Evolutionary conservation across 2,113 vertebrate genomes (phyloP).

Genomic region (Sinosuthora webbiana): DNA sequence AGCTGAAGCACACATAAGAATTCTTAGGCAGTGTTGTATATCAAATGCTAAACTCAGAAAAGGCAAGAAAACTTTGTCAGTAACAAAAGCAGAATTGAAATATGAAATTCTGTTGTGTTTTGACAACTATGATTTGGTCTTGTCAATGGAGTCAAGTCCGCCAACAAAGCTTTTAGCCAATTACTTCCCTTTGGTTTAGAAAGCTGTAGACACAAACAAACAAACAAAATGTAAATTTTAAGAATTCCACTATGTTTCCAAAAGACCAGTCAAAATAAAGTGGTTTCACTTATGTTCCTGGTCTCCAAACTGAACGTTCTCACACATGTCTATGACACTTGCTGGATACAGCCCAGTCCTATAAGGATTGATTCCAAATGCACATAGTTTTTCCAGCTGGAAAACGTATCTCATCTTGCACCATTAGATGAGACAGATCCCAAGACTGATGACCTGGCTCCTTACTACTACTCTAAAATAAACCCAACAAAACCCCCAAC

Average conservation of each 20-base stretch:
- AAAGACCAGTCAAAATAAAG: background rate
- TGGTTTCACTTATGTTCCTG: background rate
- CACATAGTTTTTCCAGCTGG: slow-evolving; percentile 21
- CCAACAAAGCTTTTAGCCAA: background rate
- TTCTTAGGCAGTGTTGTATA: background rate
- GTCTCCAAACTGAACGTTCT: background rate
- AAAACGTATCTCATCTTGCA: slow-evolving; percentile 27
- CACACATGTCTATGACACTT: slow-evolving; percentile 1
- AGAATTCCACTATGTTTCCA: background rate
- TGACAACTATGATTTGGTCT: background rate
- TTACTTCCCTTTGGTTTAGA: background rate
- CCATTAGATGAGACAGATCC: background rate
- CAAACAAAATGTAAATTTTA: background rate
- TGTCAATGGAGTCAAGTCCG: background rate
- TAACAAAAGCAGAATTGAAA: background rate
- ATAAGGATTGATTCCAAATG: slow-evolving; percentile 1
- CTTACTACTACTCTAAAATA: background rate
- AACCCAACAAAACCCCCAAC: background rate
- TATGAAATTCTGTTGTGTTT: background rate
- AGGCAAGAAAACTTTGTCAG: background rate
- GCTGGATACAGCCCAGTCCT: background rate
- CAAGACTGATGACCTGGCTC: background rate
- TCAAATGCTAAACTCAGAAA: background rate
- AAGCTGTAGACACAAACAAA: background rate
- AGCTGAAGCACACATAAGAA: background rate